Evolutionary conservation across 2,888 invertebrate genomes (phyloP).

Genomic region (Cyrtodaria siliqua): DNA sequence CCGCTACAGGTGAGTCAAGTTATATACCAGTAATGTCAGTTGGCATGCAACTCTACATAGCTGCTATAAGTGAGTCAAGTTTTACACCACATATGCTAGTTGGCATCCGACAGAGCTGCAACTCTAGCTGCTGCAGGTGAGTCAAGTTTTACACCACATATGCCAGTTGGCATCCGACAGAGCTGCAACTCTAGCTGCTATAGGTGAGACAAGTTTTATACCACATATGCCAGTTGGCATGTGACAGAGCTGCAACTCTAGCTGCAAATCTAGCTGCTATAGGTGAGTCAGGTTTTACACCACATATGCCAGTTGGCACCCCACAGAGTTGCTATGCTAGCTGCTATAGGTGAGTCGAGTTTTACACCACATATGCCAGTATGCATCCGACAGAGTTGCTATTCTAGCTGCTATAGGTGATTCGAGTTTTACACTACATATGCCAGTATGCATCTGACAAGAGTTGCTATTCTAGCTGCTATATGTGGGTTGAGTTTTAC

Average conservation of each 20-base stretch:
- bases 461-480: slow-evolving; percentile 97
- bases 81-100: slow-evolving; percentile 96
- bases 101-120: slow-evolving; percentile 96
- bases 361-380: slow-evolving; percentile 96
- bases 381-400: slow-evolving; percentile 96
- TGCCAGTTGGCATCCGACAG: no score
- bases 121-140: slow-evolving; percentile 91
- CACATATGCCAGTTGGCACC: slow-evolving; percentile 97
- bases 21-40: no score
- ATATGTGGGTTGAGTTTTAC: slow-evolving; percentile 87
- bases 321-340: slow-evolving; percentile 96
- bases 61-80: slow-evolving; percentile 88
- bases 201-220: no score
- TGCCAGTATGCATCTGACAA: slow-evolving; percentile 96
- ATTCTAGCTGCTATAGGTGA: slow-evolving; percentile 96
- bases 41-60: no score
- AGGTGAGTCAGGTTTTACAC: slow-evolving; percentile 96
- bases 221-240: no score
- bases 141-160: slow-evolving; percentile 9
- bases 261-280: no score
- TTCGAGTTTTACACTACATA: slow-evolving; percentile 95
- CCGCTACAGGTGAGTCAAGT: no score
- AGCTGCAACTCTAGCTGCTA: no score
- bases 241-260: no score
- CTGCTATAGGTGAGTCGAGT: slow-evolving; percentile 87